Evolutionary conservation across 1,140 invertebrate species (phyloP).

Genomic region (Parapsyche elsis): DNA sequence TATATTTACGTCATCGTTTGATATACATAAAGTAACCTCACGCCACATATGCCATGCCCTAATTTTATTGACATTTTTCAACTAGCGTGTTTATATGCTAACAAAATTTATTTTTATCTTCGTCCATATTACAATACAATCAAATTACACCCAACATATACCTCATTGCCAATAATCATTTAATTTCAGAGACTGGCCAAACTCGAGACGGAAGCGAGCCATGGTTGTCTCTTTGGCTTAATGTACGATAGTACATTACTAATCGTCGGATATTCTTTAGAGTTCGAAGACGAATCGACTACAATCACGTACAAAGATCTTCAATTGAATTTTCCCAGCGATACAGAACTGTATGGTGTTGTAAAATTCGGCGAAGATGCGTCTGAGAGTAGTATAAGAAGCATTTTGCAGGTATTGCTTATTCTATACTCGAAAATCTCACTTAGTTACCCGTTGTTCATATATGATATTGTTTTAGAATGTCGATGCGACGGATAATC

Average conservation of each 20-base stretch:
- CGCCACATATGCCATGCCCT: slow-evolving; percentile 37
- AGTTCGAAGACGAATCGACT: slow-evolving; percentile 68
- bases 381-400: slow-evolving; percentile 68
- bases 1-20: not conserved
- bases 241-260: slow-evolving; percentile 77
- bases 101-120: slow-evolving; percentile 6
- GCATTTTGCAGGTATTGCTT: slow-evolving; percentile 70
- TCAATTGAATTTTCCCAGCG: slow-evolving; percentile 76
- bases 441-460: not conserved
- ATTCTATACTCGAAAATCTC: not conserved
- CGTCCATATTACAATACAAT: not conserved
- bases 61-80: slow-evolving; percentile 16
- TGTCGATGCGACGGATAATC: slow-evolving; percentile 82
- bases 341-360: slow-evolving; percentile 79
- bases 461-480: slow-evolving; percentile 64
- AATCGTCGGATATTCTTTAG: slow-evolving; percentile 73
- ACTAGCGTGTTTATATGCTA: not conserved
- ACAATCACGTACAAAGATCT: slow-evolving; percentile 69
- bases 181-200: slow-evolving; percentile 69
- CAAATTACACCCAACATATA: too few relatives aligned
- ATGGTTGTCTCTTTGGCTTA: slow-evolving; percentile 78
- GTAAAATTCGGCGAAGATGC: slow-evolving; percentile 72
- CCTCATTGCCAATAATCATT: not conserved
- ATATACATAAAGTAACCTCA: slow-evolving; percentile 20
- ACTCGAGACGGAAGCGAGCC: slow-evolving; percentile 68